Evolutionary conservation across 1,140 invertebrate genomes (phyloP).

Genomic region (Calliopsis andreniformis): DNA sequence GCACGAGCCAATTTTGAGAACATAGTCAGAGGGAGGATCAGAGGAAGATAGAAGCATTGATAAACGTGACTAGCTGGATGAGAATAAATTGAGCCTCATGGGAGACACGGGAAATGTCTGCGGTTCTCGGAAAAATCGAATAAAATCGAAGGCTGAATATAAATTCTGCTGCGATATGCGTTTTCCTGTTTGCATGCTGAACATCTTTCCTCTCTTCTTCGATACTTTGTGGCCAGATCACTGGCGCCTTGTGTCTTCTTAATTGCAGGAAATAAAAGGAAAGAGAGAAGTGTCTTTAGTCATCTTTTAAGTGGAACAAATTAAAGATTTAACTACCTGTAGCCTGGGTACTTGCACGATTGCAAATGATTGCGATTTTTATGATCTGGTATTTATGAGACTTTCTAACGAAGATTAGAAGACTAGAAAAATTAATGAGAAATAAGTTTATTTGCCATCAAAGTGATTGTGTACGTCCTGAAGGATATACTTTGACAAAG

Average conservation of each 20-base stretch:
- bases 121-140: conserved; percentile 11
- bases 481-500: too few species aligned
- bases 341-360: too few species aligned
- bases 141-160: conserved; percentile 1
- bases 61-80: conserved; percentile 23
- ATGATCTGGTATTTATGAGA: too few species aligned
- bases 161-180: background rate
- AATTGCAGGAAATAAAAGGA: too few species aligned
- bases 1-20: conserved; percentile 40
- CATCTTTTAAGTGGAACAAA: background rate
- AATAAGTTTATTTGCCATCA: too few species aligned
- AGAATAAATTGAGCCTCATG: conserved; percentile 17
- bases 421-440: too few species aligned
- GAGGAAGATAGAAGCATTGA: conserved; percentile 16
- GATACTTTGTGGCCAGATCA: background rate
- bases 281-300: too few species aligned
- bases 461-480: too few species aligned
- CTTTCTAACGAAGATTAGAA: too few species aligned
- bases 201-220: background rate
- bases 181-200: background rate
- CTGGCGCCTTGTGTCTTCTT: background rate
- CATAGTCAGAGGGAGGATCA: conserved; percentile 13
- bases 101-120: background rate
- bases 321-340: background rate
- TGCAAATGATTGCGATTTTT: too few species aligned